Evolutionary conservation across 2,888 invertebrate species (phyloP).

Genomic region (Netelia melanura): DNA sequence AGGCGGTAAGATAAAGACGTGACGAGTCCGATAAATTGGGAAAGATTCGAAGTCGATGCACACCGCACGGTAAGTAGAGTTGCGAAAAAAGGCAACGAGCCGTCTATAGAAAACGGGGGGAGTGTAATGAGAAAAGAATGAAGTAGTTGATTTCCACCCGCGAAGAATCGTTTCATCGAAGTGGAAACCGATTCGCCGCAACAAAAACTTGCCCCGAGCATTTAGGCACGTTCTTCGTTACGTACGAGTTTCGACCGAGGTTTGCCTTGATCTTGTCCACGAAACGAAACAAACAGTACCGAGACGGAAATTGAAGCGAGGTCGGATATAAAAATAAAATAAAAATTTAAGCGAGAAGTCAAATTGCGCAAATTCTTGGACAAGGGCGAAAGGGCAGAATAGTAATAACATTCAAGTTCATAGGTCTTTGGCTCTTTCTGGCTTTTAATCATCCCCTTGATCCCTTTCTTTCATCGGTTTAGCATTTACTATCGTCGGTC

Average conservation of each 20-base stretch:
- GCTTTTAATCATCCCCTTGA: slow-evolving; percentile 28
- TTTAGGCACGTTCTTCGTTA: no score
- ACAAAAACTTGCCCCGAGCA: slow-evolving; percentile 44
- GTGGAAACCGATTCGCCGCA: slow-evolving; percentile 45
- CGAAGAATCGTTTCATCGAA: slow-evolving; percentile 30
- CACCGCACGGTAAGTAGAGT: slow-evolving; percentile 22
- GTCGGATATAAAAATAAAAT: not conserved
- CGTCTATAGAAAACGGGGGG: slow-evolving; percentile 17
- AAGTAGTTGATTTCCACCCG: slow-evolving; percentile 55
- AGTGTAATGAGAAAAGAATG: slow-evolving; percentile 50
- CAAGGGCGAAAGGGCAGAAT: slow-evolving; percentile 23
- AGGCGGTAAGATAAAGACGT: not conserved
- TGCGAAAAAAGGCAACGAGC: slow-evolving; percentile 7
- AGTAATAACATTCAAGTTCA: slow-evolving; percentile 59
- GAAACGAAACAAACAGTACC: not conserved
- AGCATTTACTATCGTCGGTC: slow-evolving; percentile 36
- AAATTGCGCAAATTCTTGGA: slow-evolving; percentile 6
- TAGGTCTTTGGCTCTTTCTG: slow-evolving; percentile 45
- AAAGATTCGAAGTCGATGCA: slow-evolving; percentile 48
- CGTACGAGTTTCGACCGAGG: no score
- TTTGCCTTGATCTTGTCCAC: no score
- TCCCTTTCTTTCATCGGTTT: slow-evolving; percentile 44
- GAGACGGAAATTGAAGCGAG: not conserved
- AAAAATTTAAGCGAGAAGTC: not conserved
- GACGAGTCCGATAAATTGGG: slow-evolving; percentile 53